phyloP scores from a whole-genome alignment of 2,797 vertebrate species.

The Tiaroga cobitis region DNA sequence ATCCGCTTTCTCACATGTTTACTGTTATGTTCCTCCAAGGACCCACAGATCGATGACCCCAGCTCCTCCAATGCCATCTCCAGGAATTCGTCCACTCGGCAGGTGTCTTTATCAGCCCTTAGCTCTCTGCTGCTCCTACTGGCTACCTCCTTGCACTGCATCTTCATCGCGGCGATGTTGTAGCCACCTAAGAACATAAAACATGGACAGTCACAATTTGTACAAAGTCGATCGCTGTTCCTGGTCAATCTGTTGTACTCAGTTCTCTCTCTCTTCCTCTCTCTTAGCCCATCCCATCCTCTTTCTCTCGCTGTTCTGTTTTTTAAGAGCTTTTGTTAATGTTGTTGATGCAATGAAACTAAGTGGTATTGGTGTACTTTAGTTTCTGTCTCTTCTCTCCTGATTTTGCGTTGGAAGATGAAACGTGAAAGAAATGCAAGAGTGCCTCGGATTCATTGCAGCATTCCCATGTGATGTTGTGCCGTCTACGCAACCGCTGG shows the following conservation, averaged over 20 bases:
- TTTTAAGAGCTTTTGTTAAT: constrained; percentile 63
- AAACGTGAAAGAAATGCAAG: constrained; percentile 23
- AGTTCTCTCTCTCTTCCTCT: constrained; percentile 58
- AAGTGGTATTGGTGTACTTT: constrained; percentile 69
- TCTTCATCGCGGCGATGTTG: constrained; percentile 62
- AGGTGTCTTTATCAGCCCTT: constrained; percentile 40
- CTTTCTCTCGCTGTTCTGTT: constrained; percentile 58
- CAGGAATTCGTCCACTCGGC: constrained; percentile 64
- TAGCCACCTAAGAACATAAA: constrained; percentile 66
- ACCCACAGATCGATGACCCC: constrained; percentile 74
- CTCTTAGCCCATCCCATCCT: constrained; percentile 44
- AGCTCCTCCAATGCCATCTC: constrained; percentile 76
- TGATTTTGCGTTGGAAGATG: constrained; percentile 44
- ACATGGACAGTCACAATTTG: constrained; percentile 74
- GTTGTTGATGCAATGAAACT: constrained; percentile 61
- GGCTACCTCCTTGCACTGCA: constrained; percentile 71
- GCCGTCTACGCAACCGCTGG: constrained; percentile 55
- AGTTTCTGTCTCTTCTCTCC: constrained; percentile 63
- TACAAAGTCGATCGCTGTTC: constrained; percentile 74
- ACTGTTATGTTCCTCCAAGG: constrained; percentile 60
- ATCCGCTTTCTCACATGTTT: not conserved
- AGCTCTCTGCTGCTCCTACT: constrained; percentile 71
- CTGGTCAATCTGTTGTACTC: constrained; percentile 71
- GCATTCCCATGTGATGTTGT: constrained; percentile 63
- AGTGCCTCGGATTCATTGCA: constrained; percentile 57